Base-by-base conservation (phyloP, 2,888 invertebrate genomes). In the Liodrosophila aerea region DNA sequence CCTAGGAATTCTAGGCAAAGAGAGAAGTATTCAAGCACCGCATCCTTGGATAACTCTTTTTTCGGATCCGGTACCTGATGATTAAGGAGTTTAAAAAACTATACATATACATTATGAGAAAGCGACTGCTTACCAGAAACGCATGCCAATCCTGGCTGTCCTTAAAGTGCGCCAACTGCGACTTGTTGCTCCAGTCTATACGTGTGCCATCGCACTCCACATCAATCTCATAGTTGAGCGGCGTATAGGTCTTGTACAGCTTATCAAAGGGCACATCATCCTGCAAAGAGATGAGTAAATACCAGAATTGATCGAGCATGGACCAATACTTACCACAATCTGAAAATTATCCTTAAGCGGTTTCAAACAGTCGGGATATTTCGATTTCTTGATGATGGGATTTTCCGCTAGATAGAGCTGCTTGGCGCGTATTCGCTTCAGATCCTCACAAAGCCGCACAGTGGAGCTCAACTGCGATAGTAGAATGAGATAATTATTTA, bases 111-210 rank as follows among this genome's bases (percentile, higher is more conserved):
- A n/a, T n/a, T n/a, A n/a, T n/a, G n/a, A n/a, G n/a, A n/a, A n/a
- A n/a, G n/a, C n/a, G n/a, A n/a, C 22, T 22, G 22, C 53, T 41
- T 49, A 88, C 89, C 63, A 87, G 59, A 36, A 89, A 68, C 1
- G 85, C 87, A 73, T 89, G 88, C 89, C 89, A 89, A 22, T 87
- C 62, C 11, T 67, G 54, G 31, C 87, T 88, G n/a, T 69, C 63
- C 46, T 73, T 73, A 31, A 82, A 89, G 41, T 78, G 67, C 0
- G 50, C 41, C 34, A 89, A 7, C 1, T 52, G 52, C 2, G 54
- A 15, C 47, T 80, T 76, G 52, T 76, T 82, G 4, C 59, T 64
- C 69, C 71, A 65, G 64, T 88, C 80, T 33, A 86, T 72, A 7
- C 81, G 62, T 27, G 58, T 45, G 8, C 84, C 83, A 47, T 85